These are phyloP conservation scores for Stegostoma tigrinum DNA, from an alignment of 2,113 vertebrate genomes.

Conservation along the genomic window DNA sequence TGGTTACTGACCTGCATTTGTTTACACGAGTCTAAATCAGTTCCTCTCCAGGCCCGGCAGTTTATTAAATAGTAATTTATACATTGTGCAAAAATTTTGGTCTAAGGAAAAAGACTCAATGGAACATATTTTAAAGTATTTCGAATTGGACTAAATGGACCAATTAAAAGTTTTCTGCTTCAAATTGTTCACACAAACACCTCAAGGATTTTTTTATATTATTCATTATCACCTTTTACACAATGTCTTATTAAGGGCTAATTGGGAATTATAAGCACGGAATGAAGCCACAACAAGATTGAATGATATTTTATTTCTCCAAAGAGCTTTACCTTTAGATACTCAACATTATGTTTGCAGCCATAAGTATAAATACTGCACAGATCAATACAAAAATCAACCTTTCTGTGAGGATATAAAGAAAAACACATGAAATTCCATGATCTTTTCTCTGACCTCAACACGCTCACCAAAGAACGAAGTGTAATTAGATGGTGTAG, in stretches of 20 bases:
- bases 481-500: not conserved
- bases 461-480: not conserved
- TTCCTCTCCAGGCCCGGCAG: not conserved
- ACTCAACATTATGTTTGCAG: not conserved
- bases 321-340: not conserved
- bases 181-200: not conserved
- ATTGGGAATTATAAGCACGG: not conserved
- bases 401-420: not conserved
- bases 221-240: not conserved
- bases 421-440: not conserved
- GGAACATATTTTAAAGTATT: not conserved
- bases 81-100: not conserved
- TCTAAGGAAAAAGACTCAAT: not conserved
- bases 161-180: not conserved
- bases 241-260: not conserved
- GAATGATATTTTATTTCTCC: not conserved
- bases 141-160: too few relatives aligned
- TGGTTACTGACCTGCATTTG: not conserved
- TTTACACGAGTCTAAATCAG: not conserved
- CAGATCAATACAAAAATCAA: not conserved
- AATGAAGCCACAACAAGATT: not conserved
- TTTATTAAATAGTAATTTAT: not conserved
- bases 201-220: not conserved
- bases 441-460: not conserved
- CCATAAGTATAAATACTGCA: not conserved